phyloP scores from a whole-genome alignment of 2,888 invertebrate species.

The Amphipoea oculea region DNA sequence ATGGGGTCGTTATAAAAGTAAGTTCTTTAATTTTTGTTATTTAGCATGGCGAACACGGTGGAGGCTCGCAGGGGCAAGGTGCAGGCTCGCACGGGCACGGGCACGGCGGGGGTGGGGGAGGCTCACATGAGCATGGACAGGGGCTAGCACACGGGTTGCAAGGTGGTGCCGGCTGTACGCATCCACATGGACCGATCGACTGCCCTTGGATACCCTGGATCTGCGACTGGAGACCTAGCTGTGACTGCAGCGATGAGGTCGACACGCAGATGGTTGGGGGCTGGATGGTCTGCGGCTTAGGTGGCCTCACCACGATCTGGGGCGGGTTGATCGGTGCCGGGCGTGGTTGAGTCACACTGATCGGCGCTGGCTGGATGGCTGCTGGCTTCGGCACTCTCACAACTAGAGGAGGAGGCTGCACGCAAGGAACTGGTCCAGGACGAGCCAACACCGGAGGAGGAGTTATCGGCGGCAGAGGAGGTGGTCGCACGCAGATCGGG shows the following conservation, averaged over 20 bases:
- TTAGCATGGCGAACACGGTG: conserved; percentile 51
- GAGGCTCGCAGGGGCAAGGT: conserved; percentile 36
- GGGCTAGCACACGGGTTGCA: conserved; percentile 4
- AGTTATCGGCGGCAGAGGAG: conserved; percentile 68
- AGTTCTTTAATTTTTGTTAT: conserved; percentile 28
- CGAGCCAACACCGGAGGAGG: conserved; percentile 79
- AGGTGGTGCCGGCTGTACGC: conserved; percentile 7
- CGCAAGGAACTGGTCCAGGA: conserved; percentile 70
- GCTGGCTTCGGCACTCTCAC: conserved; percentile 74
- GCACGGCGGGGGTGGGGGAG: conserved; percentile 21
- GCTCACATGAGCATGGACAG: conserved; percentile 30
- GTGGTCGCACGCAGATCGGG: conserved; percentile 74
- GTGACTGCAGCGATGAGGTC: conserved; percentile 48
- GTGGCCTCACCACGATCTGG: conserved; percentile 75
- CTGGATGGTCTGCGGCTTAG: conserved; percentile 71
- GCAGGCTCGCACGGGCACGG: conserved; percentile 28
- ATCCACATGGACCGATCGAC: conserved; percentile 25
- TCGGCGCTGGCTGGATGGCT: conserved; percentile 74
- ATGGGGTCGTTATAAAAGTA: conserved; percentile 22
- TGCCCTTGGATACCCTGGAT: conserved; percentile 14
- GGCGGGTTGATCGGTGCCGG: conserved; percentile 73
- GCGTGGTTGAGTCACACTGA: conserved; percentile 75
- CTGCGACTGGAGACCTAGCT: background rate
- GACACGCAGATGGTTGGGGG: conserved; percentile 73
- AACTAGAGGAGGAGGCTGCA: conserved; percentile 76